phyloP scores from a whole-genome alignment of 2,797 vertebrate genomes.

The Lacerta bilineata region DNA sequence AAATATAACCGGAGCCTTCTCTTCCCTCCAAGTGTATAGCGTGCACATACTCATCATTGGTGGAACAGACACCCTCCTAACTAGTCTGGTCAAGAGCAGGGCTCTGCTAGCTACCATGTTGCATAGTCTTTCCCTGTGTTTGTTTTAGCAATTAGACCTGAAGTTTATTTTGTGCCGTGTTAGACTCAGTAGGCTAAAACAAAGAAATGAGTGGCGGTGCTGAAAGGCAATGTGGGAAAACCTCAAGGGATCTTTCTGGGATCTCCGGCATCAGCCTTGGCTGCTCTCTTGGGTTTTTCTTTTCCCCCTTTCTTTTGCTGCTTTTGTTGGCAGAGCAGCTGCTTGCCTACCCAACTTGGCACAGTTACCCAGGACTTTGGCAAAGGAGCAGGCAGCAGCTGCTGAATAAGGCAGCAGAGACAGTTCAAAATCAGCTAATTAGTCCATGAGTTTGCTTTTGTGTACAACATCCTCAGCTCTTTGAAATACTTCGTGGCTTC shows the following conservation, averaged over 20 bases:
- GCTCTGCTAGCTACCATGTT: no score
- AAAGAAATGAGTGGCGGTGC: neutral
- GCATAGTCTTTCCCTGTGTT: neutral
- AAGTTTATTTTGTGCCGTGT: neutral
- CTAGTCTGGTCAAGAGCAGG: neutral
- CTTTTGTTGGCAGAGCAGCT: neutral
- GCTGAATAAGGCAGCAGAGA: neutral
- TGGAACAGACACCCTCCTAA: no score
- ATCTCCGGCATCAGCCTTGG: neutral
- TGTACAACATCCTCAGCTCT: slow-evolving; percentile 1
- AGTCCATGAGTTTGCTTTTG: neutral
- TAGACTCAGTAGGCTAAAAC: neutral
- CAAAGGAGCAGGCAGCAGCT: slow-evolving; percentile 18
- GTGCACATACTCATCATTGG: no score
- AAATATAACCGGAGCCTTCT: neutral
- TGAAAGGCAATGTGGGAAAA: neutral
- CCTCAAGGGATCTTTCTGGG: neutral
- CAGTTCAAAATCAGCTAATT: slow-evolving; percentile 29
- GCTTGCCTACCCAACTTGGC: slow-evolving; percentile 24
- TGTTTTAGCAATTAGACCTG: neutral
- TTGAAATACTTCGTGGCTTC: slow-evolving; percentile 7
- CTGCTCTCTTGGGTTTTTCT: neutral
- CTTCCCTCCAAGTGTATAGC: neutral
- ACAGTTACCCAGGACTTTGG: slow-evolving; percentile 2
- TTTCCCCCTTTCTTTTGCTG: neutral